A percentile compares a stretch with the other conserved stretches of the same genome.
phyloP scores from a whole-genome alignment of 2,888 invertebrate genomes.

The Thymelicus acteon region DNA sequence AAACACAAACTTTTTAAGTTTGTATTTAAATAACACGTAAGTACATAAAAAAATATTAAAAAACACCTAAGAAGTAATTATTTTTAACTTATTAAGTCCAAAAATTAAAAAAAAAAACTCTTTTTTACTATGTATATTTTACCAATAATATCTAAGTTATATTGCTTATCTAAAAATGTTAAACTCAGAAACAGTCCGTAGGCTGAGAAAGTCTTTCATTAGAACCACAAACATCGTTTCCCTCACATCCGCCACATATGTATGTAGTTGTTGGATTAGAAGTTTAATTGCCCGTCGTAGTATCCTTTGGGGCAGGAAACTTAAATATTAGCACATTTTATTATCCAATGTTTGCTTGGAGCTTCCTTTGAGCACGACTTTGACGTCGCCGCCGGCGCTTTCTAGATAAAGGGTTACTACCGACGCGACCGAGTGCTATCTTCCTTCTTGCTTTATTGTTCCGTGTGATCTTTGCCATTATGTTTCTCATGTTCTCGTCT shows the following conservation, averaged over 20 bases:
- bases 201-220: neutral
- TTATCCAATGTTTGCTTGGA: slow-evolving; percentile 64
- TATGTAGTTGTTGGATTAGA: slow-evolving; percentile 41
- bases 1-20: no score
- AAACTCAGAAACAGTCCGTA: neutral
- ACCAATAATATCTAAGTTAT: no score
- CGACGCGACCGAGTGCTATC: slow-evolving; percentile 37
- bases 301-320: slow-evolving; percentile 63
- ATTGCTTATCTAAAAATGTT: no score
- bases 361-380: slow-evolving; percentile 66
- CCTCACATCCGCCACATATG: slow-evolving; percentile 37
- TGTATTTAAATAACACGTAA: no score
- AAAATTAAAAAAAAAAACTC: no score
- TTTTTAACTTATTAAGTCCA: no score
- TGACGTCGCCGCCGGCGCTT: slow-evolving; percentile 58
- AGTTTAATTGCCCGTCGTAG: slow-evolving; percentile 58
- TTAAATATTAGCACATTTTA: slow-evolving; percentile 77
- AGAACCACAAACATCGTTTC: slow-evolving; percentile 15
- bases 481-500: slow-evolving; percentile 30
- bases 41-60: no score
- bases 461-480: slow-evolving; percentile 33
- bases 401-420: slow-evolving; percentile 59
- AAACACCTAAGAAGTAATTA: no score
- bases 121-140: no score
- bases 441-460: slow-evolving; percentile 38